These are phyloP conservation scores for Molossus alvarezi DNA, from an alignment of 2,797 vertebrate species.

Conservation along the genomic window DNA sequence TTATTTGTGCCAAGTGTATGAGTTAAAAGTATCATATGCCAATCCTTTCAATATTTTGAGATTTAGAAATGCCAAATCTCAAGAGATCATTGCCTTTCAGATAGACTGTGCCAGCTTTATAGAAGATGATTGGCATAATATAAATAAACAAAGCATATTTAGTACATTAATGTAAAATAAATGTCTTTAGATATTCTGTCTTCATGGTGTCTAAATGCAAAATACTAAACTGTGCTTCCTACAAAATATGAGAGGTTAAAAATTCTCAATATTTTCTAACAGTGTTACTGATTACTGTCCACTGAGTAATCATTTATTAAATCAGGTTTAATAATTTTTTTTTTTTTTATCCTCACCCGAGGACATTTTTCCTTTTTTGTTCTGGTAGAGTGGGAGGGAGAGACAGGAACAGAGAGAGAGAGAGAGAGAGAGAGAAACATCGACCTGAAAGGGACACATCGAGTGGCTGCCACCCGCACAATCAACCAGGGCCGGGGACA, in stretches of 20 bases:
- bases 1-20: neutral
- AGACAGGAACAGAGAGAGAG: too few species aligned
- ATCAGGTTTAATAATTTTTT: neutral
- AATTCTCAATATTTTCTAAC: slow-evolving; percentile 12
- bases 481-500: too few species aligned
- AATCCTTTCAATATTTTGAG: slow-evolving; percentile 58
- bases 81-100: slow-evolving; percentile 52
- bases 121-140: neutral
- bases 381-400: too few species aligned
- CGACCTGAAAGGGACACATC: too few species aligned
- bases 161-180: slow-evolving; percentile 30
- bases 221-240: neutral
- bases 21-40: slow-evolving; percentile 18
- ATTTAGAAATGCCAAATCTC: slow-evolving; percentile 47
- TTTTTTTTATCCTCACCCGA: too few species aligned
- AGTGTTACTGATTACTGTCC: neutral
- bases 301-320: slow-evolving; percentile 38
- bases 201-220: neutral
- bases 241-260: slow-evolving; percentile 30
- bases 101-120: neutral
- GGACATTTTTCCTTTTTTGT: too few species aligned
- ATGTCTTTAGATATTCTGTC: slow-evolving; percentile 9
- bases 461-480: too few species aligned
- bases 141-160: neutral
- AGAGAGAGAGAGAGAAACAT: too few species aligned